phyloP scores from a whole-genome alignment of 2,797 vertebrate genomes.

The Hipposideros larvatus region DNA sequence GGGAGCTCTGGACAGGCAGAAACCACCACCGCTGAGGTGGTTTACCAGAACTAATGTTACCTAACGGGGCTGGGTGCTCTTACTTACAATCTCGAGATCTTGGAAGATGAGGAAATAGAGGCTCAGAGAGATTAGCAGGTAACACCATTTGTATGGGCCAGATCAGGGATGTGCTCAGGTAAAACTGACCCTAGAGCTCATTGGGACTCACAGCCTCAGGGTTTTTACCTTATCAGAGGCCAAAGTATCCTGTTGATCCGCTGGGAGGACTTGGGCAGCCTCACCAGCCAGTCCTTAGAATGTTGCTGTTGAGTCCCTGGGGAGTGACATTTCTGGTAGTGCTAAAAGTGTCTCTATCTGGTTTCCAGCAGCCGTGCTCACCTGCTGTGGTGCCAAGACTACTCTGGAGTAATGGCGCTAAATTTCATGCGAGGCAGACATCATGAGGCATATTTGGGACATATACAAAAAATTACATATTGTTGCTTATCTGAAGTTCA shows the following conservation, averaged over 20 bases:
- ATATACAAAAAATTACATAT: background rate
- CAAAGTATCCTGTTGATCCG: background rate
- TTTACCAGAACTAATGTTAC: background rate
- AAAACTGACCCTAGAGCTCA: accelerated
- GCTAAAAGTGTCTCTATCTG: background rate
- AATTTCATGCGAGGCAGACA: background rate
- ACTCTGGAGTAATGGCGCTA: background rate
- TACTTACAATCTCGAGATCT: background rate
- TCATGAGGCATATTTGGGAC: background rate
- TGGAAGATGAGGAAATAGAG: background rate
- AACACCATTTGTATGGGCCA: background rate
- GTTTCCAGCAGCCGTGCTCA: background rate
- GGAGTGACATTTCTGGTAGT: background rate
- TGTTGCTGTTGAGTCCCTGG: background rate
- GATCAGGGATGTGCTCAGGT: background rate
- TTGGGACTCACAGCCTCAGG: background rate
- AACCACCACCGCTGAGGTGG: too few species aligned
- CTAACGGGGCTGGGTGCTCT: background rate
- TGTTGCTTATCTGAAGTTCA: background rate
- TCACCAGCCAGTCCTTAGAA: background rate
- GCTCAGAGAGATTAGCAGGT: background rate
- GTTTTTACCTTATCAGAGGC: background rate
- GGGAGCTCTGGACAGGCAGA: background rate
- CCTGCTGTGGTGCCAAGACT: background rate
- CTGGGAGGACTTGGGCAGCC: background rate